Conservation (phyloP, 2,113 vertebrate genomes). For the Osmerus mordax region DNA sequence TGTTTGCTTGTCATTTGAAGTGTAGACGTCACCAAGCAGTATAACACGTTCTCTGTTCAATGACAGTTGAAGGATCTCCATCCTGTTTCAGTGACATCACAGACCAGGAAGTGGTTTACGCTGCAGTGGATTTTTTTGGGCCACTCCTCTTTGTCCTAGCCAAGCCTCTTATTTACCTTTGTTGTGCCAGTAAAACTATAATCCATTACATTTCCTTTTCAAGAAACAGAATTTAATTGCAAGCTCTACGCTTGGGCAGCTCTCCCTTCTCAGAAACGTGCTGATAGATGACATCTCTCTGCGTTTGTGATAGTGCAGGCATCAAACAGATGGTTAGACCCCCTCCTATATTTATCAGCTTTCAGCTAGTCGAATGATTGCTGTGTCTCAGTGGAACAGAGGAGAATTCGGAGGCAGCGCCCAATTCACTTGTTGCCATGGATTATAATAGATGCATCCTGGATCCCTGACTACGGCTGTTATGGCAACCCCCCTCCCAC, state of each 20-base stretch:
- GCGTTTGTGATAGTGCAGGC: too few relatives aligned
- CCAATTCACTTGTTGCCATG: conserved; percentile 42
- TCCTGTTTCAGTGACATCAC: conserved; percentile 31
- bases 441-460: conserved; percentile 31
- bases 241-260: too few relatives aligned
- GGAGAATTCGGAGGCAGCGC: neutral
- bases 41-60: neutral
- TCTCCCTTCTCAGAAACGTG: too few relatives aligned
- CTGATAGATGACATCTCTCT: too few relatives aligned
- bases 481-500: conserved; percentile 26
- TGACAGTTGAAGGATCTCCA: conserved; percentile 22
- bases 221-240: too few relatives aligned
- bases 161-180: neutral
- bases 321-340: too few relatives aligned
- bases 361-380: neutral
- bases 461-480: conserved; percentile 39
- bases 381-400: neutral
- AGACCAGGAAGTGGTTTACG: neutral
- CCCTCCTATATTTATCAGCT: conserved; percentile 14
- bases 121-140: neutral
- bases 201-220: too few relatives aligned
- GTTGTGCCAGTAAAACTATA: neutral
- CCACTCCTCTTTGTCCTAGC: neutral
- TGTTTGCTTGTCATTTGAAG: neutral
- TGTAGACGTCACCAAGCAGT: neutral